Evolutionary conservation across 1,140 invertebrate genomes (phyloP).

Genomic region (Atta cephalotes): DNA sequence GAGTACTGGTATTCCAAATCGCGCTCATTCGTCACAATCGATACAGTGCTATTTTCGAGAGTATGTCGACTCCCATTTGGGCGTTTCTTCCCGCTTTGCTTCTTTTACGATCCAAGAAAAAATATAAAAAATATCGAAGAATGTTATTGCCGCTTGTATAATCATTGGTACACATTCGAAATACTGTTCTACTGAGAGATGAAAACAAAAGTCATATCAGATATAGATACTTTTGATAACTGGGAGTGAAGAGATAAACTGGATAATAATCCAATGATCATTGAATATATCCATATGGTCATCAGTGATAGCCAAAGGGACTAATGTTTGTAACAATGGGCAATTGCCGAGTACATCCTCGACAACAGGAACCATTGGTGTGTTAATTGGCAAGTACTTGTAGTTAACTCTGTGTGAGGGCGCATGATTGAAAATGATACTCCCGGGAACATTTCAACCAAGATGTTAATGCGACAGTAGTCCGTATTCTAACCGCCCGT

Average conservation of each 20-base stretch:
- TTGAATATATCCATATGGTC: constrained; percentile 23
- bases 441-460: not conserved
- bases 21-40: constrained; percentile 43
- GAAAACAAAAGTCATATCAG: not conserved
- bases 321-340: constrained; percentile 38
- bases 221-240: not conserved
- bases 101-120: not conserved
- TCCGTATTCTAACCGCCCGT: not conserved
- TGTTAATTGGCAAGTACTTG: constrained; percentile 34
- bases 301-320: constrained; percentile 21
- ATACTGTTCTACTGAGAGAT: not conserved
- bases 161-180: constrained; percentile 2
- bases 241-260: too few relatives aligned
- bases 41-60: constrained; percentile 36
- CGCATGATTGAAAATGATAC: constrained; percentile 46
- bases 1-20: constrained; percentile 30
- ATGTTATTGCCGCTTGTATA: not conserved
- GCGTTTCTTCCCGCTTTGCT: constrained; percentile 9
- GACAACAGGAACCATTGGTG: constrained; percentile 21
- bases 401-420: constrained; percentile 6
- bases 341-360: constrained; percentile 20
- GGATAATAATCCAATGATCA: not conserved
- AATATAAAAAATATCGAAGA: not conserved
- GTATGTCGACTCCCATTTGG: not conserved
- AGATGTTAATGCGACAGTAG: constrained; percentile 25